Evolutionary conservation across 2,797 vertebrate species (phyloP).

Genomic region (Acropternis orthonyx): DNA sequence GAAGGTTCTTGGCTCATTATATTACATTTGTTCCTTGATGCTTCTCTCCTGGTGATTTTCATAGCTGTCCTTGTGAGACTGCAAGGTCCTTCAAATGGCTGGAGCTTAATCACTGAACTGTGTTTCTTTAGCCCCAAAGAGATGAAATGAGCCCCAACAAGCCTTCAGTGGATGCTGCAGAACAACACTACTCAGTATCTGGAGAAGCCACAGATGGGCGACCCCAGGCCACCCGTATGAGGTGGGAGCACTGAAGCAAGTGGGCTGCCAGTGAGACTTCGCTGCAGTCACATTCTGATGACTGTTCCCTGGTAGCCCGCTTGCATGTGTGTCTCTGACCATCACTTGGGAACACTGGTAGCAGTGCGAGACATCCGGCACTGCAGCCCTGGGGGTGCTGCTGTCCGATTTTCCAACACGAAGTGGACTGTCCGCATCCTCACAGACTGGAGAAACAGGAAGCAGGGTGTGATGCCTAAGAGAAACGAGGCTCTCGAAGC

Average conservation of each 20-base stretch:
- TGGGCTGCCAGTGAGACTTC: not conserved
- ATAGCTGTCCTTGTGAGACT: not conserved
- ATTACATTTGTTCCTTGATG: not conserved
- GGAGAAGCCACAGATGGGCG: not conserved
- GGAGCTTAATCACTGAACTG: not conserved
- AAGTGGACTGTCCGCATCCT: not conserved
- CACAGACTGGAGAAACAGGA: accelerated
- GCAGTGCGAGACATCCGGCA: accelerated
- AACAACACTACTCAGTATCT: not conserved
- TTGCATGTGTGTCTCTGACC: not conserved
- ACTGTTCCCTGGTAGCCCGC: not conserved
- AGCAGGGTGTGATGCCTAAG: not conserved
- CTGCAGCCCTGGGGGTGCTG: not conserved
- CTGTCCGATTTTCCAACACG: not conserved
- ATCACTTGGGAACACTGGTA: accelerated
- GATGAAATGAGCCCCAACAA: not conserved
- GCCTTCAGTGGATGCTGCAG: not conserved
- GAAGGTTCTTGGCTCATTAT: not conserved
- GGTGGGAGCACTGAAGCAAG: not conserved
- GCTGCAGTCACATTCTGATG: not conserved
- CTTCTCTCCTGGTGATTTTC: not conserved
- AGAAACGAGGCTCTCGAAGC: not conserved
- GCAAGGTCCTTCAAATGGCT: not conserved
- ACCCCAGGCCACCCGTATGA: accelerated
- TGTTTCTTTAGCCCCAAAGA: not conserved